Conservation (phyloP, 2,113 vertebrate genomes). For the Apteryx owenii region DNA sequence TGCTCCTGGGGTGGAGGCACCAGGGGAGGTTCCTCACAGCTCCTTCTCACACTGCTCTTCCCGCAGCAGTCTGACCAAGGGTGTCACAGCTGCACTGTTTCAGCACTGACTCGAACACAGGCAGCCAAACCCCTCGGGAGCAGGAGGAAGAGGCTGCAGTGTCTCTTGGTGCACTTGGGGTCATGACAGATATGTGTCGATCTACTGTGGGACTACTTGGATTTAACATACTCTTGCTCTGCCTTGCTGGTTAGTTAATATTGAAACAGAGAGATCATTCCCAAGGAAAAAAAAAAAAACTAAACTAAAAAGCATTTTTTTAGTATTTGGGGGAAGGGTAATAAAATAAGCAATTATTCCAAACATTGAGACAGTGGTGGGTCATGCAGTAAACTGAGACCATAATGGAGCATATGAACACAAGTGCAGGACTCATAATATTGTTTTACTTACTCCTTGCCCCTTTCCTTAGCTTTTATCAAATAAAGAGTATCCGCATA, state of each 20-base stretch:
- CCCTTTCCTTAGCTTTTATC: not conserved
- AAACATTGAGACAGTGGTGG: not conserved
- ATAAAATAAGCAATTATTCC: not conserved
- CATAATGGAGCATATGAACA: not conserved
- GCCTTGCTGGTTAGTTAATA: not conserved
- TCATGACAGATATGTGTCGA: too few relatives aligned
- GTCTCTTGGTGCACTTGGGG: not conserved
- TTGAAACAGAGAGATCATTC: not conserved
- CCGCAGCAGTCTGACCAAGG: not conserved
- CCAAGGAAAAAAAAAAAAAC: not conserved
- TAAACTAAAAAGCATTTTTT: not conserved
- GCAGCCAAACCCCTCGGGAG: not conserved
- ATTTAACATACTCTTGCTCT: not conserved
- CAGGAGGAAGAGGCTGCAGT: fast-evolving
- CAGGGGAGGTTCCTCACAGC: fast-evolving
- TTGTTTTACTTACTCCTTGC: not conserved
- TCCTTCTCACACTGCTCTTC: not conserved
- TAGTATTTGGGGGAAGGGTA: not conserved
- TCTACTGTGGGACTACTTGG: not conserved
- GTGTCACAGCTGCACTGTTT: not conserved
- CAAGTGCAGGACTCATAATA: not conserved
- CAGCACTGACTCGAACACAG: not conserved
- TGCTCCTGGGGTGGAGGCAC: not conserved
- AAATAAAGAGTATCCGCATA: not conserved
- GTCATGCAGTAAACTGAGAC: not conserved